Conservation (phyloP, 2,113 vertebrate genomes). For the Etia nguti region DNA sequence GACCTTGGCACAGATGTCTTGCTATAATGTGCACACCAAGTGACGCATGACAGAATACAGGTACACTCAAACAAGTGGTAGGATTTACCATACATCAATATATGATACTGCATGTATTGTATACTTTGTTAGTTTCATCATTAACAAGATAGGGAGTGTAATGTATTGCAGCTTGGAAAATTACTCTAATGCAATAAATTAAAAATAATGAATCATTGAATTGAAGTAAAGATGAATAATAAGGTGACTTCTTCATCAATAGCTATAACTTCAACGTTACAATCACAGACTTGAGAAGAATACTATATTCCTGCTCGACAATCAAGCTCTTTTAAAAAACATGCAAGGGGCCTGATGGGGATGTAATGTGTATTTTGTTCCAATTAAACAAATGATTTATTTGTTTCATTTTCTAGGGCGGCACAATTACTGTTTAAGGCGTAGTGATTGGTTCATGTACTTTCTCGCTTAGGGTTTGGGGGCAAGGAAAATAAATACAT, state of each 20-base stretch:
- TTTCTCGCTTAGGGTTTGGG: not conserved
- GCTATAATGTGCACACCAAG: constrained; percentile 2
- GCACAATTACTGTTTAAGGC: not conserved
- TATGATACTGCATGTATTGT: not conserved
- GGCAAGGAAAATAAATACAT: not conserved
- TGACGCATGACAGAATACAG: not conserved
- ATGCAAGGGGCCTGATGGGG: not conserved
- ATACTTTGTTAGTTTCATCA: not conserved
- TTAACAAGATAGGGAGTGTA: not conserved
- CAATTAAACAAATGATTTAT: not conserved
- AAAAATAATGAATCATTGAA: not conserved
- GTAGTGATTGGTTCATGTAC: not conserved
- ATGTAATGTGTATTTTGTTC: not conserved
- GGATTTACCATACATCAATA: not conserved
- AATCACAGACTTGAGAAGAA: not conserved
- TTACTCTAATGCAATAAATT: not conserved
- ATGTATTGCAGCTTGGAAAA: not conserved
- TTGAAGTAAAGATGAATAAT: not conserved
- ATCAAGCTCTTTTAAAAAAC: not conserved
- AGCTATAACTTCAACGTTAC: not conserved
- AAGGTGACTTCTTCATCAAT: not conserved
- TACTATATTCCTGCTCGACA: not conserved
- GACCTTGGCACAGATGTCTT: constrained; percentile 56
- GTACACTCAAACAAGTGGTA: not conserved
- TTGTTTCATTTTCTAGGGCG: not conserved